Conservation (phyloP, 2,797 vertebrate genomes). For the Limosa lapponica region DNA sequence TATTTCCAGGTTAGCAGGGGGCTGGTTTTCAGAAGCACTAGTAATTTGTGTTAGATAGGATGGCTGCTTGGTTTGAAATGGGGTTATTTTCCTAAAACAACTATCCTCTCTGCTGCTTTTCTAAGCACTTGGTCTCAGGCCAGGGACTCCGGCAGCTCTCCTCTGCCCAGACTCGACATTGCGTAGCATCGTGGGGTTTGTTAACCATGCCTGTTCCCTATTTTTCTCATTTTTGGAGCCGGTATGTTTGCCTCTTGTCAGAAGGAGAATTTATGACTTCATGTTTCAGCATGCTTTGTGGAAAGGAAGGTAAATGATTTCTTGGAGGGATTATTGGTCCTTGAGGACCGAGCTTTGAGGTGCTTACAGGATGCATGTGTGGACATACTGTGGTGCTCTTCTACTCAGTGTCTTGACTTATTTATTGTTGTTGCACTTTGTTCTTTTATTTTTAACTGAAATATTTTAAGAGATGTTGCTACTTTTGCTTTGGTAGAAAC, state of each 20-base stretch:
- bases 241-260: background rate
- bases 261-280: background rate
- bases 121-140: background rate
- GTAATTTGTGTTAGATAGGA: background rate
- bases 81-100: background rate
- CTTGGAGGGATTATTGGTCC: background rate
- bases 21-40: background rate
- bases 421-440: background rate
- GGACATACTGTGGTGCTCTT: background rate
- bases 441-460: background rate
- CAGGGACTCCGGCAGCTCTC: background rate
- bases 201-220: background rate
- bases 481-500: conserved; percentile 1
- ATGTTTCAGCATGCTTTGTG: background rate
- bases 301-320: background rate
- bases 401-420: background rate
- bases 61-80: background rate
- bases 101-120: background rate
- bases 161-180: background rate
- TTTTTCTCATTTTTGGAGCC: background rate
- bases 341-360: background rate
- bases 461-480: conserved; percentile 6
- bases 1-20: background rate
- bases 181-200: accelerated
- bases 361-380: background rate